Base-by-base conservation (phyloP, 2,113 vertebrate genomes). In the Aldabrachelys gigantea region DNA sequence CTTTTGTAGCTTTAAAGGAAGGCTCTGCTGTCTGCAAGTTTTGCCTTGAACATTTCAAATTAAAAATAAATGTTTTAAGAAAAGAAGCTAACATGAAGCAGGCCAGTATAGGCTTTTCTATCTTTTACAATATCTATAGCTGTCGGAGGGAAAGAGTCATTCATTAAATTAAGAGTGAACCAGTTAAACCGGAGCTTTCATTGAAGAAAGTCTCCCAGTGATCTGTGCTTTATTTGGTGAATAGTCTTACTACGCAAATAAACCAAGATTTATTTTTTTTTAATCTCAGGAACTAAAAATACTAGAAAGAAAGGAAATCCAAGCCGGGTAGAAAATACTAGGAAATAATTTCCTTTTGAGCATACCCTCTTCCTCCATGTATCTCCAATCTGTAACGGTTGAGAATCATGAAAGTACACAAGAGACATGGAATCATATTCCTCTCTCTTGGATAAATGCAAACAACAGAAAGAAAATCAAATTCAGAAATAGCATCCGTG, bases 201-300 rank as follows among this genome's bases (percentile, higher is more conserved):
- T 97, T 97, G 98, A 98, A 85, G 89, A 97, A 97, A 97, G 96
- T 97, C 98, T 97, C 96, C 94, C 96, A 98, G 97, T 97, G 97
- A 97, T 98, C 97, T 57, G 10, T 94, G 95, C 95, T 97, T 97
- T 97, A 97, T 97, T 97, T 97, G 95, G 96, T 91, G 96, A 96
- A 98, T 98, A 97, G 97, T 96, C 96, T 97, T 98, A 97, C 97
- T 97, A 97, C 91, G 95, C 95, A 98, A 98, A 98, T 98, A 98
- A 98, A 96, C 93, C 29, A 62, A 94, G 59, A 65, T 31, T 13
- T 94, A 93, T 79, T 56, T 75, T 41, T 59, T 94, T 47, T 95
- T 96, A 97, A 97, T 98, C 97, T 97, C 96, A 86, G 95, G 89
- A 97, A 97, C 98, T 98, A 97, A 98, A 98, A 98, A 98, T 98